These are phyloP conservation scores for Artibeus lituratus DNA, from an alignment of 2,797 vertebrate genomes.

Conservation along the genomic window DNA sequence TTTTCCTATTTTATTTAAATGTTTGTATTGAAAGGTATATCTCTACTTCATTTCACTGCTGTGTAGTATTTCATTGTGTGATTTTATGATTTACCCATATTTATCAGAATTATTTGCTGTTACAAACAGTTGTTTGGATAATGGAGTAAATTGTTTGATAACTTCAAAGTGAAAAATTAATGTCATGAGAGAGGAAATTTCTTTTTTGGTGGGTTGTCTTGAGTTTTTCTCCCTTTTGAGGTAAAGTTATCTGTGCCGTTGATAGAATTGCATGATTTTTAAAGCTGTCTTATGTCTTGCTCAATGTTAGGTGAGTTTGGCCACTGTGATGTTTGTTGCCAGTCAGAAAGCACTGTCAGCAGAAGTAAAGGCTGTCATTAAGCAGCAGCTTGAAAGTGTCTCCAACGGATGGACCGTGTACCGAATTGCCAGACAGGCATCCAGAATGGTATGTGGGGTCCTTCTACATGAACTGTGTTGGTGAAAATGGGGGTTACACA, in stretches of 20 bases:
- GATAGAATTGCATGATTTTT: background rate
- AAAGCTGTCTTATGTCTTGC: background rate
- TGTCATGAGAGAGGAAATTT: background rate
- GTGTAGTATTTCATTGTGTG: background rate
- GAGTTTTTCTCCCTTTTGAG: background rate
- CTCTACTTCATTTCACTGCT: background rate
- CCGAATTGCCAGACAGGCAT: constrained; percentile 96
- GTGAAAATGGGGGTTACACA: background rate
- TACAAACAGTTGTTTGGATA: background rate
- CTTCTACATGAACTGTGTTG: background rate
- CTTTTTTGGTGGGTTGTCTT: background rate
- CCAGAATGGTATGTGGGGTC: constrained; percentile 90
- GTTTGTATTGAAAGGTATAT: background rate
- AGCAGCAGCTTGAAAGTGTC: constrained; percentile 94
- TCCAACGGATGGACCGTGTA: constrained; percentile 99
- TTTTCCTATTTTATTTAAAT: background rate
- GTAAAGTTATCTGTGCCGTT: background rate
- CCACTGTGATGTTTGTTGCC: constrained; percentile 98
- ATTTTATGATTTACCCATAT: background rate
- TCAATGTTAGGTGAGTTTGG: constrained; percentile 91
- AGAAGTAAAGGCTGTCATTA: constrained; percentile 94
- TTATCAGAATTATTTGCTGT: background rate
- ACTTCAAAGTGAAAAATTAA: constrained; percentile 17
- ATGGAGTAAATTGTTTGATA: background rate
- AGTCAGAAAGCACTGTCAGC: constrained; percentile 94